Evolutionary conservation across 2,888 invertebrate species (phyloP), one percentile per base, ranked within the genome.

Genomic region (Philonicus albiceps): DNA sequence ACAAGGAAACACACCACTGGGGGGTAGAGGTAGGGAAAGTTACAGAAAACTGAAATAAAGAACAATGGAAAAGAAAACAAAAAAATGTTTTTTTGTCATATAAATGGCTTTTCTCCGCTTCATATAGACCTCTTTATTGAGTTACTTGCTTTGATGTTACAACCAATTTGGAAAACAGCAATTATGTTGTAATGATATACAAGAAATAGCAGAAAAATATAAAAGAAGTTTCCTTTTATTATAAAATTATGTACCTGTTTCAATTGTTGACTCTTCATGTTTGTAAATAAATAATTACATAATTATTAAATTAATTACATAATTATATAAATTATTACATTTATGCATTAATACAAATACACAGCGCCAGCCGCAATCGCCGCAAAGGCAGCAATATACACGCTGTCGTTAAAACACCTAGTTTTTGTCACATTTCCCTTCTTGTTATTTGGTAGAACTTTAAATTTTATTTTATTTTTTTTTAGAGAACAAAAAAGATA

Each of bases 291-390:
- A 84, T 84, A 84, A 84, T 84, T 84, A 84, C 84, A 84, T 84
- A 84, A 84, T 84, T 83, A 83, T 83, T 84, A 83, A 83, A 83
- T 83, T 83, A 84, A 84, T 84, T 84, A 84, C 84, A 84, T 84
- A 84, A 84, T 84, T 84, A 84, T 84, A 84, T 84, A 81, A 81
- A 81, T 81, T 81, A 73, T 73, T 84, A 73, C 73, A 84, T 84
- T 84, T 84, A 84, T 84, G 84, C 84, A 84, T 84, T 73, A 84
- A 84, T 84, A 84, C 40, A 84, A 84, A 84, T 84, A 83, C 73
- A 84, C 84, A 72, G 73, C 73, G 73, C 16, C 84, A 84, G 73
- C 73, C 22, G 19, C 34, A 27, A 4, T 34, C 64, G 34, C 37
- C 72, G 37, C 34, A 19, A 43, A 22, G 11, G 16, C 34, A 34